Percentiles rank a stretch among this genome's conserved stretches.
Conservation (phyloP, 2,888 invertebrate species). For the Steromphala cineraria region DNA sequence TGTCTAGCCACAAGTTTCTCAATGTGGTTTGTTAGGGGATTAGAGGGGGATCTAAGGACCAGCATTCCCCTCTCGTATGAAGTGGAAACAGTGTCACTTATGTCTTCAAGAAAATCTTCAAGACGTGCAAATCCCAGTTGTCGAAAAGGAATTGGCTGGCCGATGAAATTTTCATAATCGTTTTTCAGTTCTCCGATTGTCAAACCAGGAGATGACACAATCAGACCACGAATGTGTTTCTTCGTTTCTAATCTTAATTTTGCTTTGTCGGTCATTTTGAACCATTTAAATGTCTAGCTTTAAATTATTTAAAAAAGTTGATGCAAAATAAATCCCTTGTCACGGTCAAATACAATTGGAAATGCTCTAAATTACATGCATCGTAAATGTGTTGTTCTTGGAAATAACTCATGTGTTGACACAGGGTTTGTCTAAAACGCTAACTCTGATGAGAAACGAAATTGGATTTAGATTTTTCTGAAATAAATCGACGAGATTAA, state of each 20-base stretch:
- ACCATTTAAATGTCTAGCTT: neutral
- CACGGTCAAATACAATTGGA: too few relatives aligned
- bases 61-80: conserved; percentile 49
- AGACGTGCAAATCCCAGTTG: conserved; percentile 55
- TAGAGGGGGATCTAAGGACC: conserved; percentile 52
- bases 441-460: too few relatives aligned
- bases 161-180: conserved; percentile 59
- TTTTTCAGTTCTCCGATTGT: conserved; percentile 52
- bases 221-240: conserved; percentile 58
- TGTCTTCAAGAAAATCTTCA: conserved; percentile 55
- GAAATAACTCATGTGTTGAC: too few relatives aligned
- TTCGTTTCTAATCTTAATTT: conserved; percentile 48
- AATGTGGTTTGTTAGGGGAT: conserved; percentile 60
- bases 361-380: too few relatives aligned
- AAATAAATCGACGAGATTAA: too few relatives aligned
- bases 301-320: too few relatives aligned
- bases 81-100: conserved; percentile 56
- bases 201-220: conserved; percentile 61
- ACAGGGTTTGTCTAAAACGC: too few relatives aligned
- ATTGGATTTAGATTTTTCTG: too few relatives aligned
- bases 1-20: conserved; percentile 61
- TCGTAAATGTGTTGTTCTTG: too few relatives aligned
- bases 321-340: too few relatives aligned
- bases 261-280: conserved; percentile 21
- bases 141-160: conserved; percentile 50